These are phyloP conservation scores for Lutjanus erythropterus DNA, from an alignment of 2,113 vertebrate species.

Conservation along the genomic window DNA sequence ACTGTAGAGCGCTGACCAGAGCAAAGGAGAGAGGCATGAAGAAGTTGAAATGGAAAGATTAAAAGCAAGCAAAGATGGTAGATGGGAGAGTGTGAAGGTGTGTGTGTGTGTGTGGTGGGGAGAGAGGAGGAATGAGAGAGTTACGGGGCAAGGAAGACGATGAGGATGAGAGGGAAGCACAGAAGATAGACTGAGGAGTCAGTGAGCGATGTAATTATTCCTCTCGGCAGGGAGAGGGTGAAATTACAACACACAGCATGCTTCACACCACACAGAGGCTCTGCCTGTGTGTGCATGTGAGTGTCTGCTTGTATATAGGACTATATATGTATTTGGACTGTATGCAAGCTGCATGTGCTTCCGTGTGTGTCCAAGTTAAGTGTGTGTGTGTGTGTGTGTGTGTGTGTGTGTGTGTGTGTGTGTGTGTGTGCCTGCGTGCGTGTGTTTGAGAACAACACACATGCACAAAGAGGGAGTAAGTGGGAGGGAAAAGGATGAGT, in stretches of 20 bases:
- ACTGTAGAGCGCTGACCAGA: background rate
- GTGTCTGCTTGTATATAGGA: background rate
- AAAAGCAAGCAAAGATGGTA: background rate
- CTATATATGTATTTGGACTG: conserved; percentile 19
- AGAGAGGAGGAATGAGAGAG: conserved; percentile 22
- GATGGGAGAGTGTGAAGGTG: background rate
- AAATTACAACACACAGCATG: conserved; percentile 79
- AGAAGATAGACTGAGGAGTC: conserved; percentile 70
- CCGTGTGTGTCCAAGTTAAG: background rate
- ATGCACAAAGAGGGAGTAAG: conserved; percentile 14
- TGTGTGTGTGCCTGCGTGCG: no score
- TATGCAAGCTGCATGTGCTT: background rate
- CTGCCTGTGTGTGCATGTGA: background rate
- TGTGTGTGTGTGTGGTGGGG: background rate
- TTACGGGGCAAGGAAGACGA: background rate
- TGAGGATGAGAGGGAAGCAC: conserved; percentile 36
- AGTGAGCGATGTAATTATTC: conserved; percentile 83
- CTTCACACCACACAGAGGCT: conserved; percentile 42
- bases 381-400: no score
- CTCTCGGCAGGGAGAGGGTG: conserved; percentile 76
- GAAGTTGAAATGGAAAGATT: background rate
- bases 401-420: no score
- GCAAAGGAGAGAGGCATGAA: background rate
- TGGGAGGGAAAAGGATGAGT: conserved; percentile 37
- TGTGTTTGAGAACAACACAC: background rate